Conservation (phyloP, 1,140 invertebrate genomes). For the Drosophila sp. region DNA sequence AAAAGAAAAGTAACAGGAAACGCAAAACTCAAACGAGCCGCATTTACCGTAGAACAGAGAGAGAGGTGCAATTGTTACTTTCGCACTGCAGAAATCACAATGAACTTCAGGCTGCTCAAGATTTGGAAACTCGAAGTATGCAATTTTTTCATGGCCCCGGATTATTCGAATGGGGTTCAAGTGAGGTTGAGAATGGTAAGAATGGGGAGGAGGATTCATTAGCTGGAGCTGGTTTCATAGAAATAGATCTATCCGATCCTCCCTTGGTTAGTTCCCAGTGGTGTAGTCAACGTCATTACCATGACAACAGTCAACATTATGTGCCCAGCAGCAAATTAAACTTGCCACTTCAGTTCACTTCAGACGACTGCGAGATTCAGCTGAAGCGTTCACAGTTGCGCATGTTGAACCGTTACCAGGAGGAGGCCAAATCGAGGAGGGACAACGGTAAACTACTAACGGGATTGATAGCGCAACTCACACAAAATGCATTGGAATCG, state of each 20-base stretch:
- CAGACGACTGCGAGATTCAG: neutral
- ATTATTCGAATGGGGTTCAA: neutral
- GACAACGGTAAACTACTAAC: slow-evolving; percentile 31
- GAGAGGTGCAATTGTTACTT: slow-evolving; percentile 64
- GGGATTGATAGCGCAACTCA: slow-evolving; percentile 39
- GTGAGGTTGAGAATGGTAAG: neutral
- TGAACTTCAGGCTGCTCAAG: neutral
- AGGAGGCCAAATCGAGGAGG: slow-evolving; percentile 47
- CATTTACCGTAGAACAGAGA: slow-evolving; percentile 60
- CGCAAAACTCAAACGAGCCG: slow-evolving; percentile 67
- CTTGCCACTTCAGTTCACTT: slow-evolving; percentile 42
- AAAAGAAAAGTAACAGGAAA: slow-evolving; percentile 41
- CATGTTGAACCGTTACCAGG: slow-evolving; percentile 73
- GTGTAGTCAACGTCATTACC: slow-evolving; percentile 37
- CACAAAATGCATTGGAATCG: neutral
- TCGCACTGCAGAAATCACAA: slow-evolving; percentile 11
- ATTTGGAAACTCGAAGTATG: slow-evolving; percentile 47
- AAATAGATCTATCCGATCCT: slow-evolving; percentile 65
- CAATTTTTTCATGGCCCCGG: slow-evolving; percentile 59
- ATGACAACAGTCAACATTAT: slow-evolving; percentile 3
- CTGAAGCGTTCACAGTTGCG: slow-evolving; percentile 40
- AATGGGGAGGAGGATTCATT: slow-evolving; percentile 24
- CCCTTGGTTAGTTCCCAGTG: slow-evolving; percentile 46
- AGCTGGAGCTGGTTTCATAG: slow-evolving; percentile 42
- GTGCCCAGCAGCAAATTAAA: slow-evolving; percentile 29